These are phyloP conservation scores for Odontophorus gujanensis DNA, from an alignment of 2,113 vertebrate genomes.

Conservation along the genomic window DNA sequence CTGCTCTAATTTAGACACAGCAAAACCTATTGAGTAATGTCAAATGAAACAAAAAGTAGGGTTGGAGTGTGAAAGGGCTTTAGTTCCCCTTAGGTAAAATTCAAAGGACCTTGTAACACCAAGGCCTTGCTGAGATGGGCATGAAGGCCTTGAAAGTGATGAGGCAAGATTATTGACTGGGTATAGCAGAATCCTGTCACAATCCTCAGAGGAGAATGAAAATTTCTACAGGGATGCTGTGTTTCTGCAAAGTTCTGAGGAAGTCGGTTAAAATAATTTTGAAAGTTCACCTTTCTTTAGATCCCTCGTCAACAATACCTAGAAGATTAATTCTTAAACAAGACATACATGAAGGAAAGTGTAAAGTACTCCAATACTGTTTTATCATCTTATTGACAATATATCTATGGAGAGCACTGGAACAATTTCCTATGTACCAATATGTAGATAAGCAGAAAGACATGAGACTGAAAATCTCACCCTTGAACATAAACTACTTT, in stretches of 20 bases:
- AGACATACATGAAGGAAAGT: background rate
- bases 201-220: background rate
- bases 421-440: background rate
- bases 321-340: background rate
- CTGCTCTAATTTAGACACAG: conserved; percentile 68
- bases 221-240: background rate
- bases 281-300: background rate
- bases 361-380: background rate
- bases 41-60: conserved; percentile 66
- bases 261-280: conserved; percentile 3
- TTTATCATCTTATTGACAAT: background rate
- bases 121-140: conserved; percentile 26
- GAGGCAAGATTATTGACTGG: conserved; percentile 21
- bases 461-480: background rate
- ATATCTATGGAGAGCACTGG: background rate
- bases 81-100: conserved; percentile 64
- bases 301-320: background rate
- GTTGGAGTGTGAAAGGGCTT: conserved; percentile 49
- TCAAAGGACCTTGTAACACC: conserved; percentile 53
- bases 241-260: conserved; percentile 5
- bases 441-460: background rate
- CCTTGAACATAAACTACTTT: background rate
- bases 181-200: conserved; percentile 1
- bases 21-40: conserved; percentile 57
- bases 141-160: conserved; percentile 31